Evolutionary conservation across 2,113 vertebrate genomes (phyloP), one percentile per base, ranked within the genome.

Genomic region (Panthera tigris): DNA sequence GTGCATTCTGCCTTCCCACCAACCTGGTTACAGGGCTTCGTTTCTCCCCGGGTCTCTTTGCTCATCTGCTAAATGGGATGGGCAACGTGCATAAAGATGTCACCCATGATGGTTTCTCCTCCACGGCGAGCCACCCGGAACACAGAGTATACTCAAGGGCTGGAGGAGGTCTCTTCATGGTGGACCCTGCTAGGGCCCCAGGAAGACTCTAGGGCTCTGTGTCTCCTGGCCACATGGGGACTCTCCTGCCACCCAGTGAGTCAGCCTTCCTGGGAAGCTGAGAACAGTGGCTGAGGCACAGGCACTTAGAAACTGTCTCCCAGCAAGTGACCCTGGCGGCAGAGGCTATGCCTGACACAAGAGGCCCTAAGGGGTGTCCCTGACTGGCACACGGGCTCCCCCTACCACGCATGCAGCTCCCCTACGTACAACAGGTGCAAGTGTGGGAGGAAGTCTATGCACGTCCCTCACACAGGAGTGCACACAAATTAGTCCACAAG

Each of bases 321-420:
- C 31, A 10, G 50, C 73, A 45, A 76, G 23, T 10, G 79, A 19
- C 27, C 48, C 41, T 81, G 73, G 55, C 29, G 10, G 52, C 29
- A 45, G 50, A 36, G 39, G n/a, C 11, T 39, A 2, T 0, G 7
- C 66, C 27, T 29, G 74, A 41, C 41, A 2, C 27, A 33, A 33
- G 41, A 1, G 80, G 29, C 41, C 27, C 1, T 4, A 7, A 39
- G 45, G 27, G 29, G 48, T 8, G 2, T 52, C 27, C 1, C 0
- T 78, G 50, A 55, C 7, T 1, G 21, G 2, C 0, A 2, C 82
- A 89, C 76, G 50, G 18, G 18, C 74, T 23, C 29, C 2, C 52
- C 69, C 55, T 55, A 0, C 4, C 23, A 61, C 1, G 1, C 39
- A n/a, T 0, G 27, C 0, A 9, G 74, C 8, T 81, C 31, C 14